Evolutionary conservation across 2,888 invertebrate species (phyloP).

Genomic region (Sipunculus nudus): DNA sequence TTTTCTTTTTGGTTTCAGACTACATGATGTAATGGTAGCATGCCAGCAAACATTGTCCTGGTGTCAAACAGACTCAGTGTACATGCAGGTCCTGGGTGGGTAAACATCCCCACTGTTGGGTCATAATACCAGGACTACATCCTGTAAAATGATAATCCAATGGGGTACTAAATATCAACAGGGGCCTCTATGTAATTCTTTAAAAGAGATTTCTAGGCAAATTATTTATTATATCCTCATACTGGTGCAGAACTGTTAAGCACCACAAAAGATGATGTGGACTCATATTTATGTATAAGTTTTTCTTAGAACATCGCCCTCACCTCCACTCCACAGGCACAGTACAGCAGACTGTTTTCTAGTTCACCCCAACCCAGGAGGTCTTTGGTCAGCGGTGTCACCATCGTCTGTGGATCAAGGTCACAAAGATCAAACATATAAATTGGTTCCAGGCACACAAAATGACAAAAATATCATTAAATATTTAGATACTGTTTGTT

Average conservation of each 20-base stretch:
- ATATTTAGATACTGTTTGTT: no score
- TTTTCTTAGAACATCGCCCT: not conserved
- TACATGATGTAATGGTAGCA: not conserved
- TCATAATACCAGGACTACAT: no score
- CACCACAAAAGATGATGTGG: no score
- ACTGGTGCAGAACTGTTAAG: no score
- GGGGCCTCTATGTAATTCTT: not conserved
- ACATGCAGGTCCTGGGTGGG: no score
- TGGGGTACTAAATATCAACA: not conserved
- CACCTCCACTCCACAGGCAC: slow-evolving; percentile 64
- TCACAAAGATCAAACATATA: no score
- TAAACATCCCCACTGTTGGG: no score
- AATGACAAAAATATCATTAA: no score
- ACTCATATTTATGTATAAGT: not conserved
- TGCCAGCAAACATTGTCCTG: no score
- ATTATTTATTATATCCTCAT: no score
- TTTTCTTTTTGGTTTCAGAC: not conserved
- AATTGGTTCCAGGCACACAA: no score
- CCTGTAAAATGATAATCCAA: not conserved
- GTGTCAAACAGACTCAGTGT: no score
- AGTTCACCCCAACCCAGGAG: slow-evolving; percentile 64
- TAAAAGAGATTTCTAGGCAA: not conserved
- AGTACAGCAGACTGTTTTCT: slow-evolving; percentile 67
- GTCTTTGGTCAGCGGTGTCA: slow-evolving; percentile 64
- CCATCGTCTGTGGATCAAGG: slow-evolving; percentile 66